These are phyloP conservation scores for Serranus cabrilla DNA, from an alignment of 2,797 vertebrate genomes.

Conservation along the genomic window DNA sequence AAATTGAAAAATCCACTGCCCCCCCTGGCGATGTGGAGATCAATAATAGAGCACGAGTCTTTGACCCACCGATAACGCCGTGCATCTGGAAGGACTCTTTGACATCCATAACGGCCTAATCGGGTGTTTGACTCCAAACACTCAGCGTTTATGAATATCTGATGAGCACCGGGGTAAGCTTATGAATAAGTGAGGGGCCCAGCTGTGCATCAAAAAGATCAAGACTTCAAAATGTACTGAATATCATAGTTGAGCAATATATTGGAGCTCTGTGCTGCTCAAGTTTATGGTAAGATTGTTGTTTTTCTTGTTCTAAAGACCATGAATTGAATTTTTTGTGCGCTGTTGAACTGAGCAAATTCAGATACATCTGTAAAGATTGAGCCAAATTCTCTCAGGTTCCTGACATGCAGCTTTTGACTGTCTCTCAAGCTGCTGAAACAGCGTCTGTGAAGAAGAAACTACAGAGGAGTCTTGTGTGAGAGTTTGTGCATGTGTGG, in stretches of 20 bases:
- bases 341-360: background rate
- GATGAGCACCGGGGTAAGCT: constrained; percentile 68
- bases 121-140: constrained; percentile 74
- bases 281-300: background rate
- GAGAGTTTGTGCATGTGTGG: constrained; percentile 7
- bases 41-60: constrained; percentile 63
- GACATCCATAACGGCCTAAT: constrained; percentile 69
- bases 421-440: constrained; percentile 5
- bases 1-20: constrained; percentile 43
- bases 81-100: constrained; percentile 59
- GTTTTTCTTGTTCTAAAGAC: background rate
- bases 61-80: constrained; percentile 56
- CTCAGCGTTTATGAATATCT: constrained; percentile 77
- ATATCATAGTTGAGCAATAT: background rate
- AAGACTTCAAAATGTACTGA: constrained; percentile 40
- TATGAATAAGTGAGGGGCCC: constrained; percentile 79
- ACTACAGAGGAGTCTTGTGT: constrained; percentile 17
- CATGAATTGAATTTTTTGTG: constrained; percentile 12
- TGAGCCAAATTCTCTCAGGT: background rate
- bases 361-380: constrained; percentile 8
- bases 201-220: constrained; percentile 71
- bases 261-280: background rate
- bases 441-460: background rate
- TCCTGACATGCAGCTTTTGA: constrained; percentile 6
- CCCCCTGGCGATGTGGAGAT: constrained; percentile 43